Evolutionary conservation across 2,888 invertebrate genomes (phyloP).

Genomic region (Galerucella pusilla): DNA sequence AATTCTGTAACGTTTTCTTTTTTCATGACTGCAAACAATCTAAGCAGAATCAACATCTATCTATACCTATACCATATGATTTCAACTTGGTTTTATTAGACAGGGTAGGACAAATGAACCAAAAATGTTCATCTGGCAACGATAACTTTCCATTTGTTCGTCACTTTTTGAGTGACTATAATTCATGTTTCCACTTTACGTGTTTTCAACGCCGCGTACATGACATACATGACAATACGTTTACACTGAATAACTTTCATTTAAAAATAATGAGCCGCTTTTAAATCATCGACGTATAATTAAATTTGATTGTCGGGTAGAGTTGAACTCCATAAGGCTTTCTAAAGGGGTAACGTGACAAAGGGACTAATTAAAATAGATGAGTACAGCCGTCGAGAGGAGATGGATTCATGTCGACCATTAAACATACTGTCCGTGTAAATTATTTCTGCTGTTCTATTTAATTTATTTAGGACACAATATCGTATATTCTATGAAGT

Average conservation of each 20-base stretch:
- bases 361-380: constrained; percentile 41
- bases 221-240: background rate
- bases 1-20: no score
- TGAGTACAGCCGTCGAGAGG: constrained; percentile 19
- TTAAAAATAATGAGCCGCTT: constrained; percentile 33
- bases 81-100: no score
- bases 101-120: no score
- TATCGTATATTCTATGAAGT: background rate
- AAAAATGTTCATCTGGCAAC: no score
- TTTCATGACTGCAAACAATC: no score
- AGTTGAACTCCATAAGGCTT: constrained; percentile 33
- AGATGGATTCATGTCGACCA: constrained; percentile 13
- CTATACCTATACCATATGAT: no score
- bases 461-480: background rate
- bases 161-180: no score
- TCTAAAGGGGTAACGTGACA: constrained; percentile 22
- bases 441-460: background rate
- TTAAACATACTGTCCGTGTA: background rate
- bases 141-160: no score
- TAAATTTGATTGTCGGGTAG: constrained; percentile 41
- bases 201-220: background rate
- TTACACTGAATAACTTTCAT: constrained; percentile 27
- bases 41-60: no score
- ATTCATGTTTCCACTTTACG: no score
- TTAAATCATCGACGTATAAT: constrained; percentile 38